A percentile compares a stretch with the other conserved stretches of the same genome.
Conservation (phyloP, 2,888 invertebrate species). For the Ellobium chinense region DNA sequence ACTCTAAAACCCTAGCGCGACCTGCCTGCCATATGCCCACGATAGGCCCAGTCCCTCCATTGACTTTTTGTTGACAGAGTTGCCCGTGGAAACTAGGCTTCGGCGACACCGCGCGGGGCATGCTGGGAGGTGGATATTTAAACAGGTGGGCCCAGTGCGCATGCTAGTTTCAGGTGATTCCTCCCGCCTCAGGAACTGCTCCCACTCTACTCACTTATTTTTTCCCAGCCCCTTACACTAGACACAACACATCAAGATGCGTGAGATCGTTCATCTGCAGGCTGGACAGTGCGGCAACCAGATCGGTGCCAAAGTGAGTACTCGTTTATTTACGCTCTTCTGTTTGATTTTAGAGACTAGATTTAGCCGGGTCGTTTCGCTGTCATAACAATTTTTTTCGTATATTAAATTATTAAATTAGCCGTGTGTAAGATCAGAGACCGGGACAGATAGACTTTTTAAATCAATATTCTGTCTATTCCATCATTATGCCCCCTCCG, state of each 20-base stretch:
- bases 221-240: background rate
- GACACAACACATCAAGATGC: constrained; percentile 14
- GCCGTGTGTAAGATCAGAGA: too few species aligned
- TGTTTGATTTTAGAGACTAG: background rate
- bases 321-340: background rate
- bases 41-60: too few species aligned
- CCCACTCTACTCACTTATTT: background rate
- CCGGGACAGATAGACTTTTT: too few species aligned
- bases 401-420: too few species aligned
- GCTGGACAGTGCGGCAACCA: constrained; percentile 72
- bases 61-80: background rate
- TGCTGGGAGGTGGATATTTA: background rate
- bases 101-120: background rate
- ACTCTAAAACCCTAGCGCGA: too few species aligned
- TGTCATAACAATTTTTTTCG: too few species aligned
- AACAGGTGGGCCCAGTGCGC: background rate
- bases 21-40: too few species aligned
- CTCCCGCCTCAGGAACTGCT: background rate
- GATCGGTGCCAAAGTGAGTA: constrained; percentile 50
- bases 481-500: too few species aligned
- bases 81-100: background rate
- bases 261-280: constrained; percentile 60
- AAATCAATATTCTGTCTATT: too few species aligned
- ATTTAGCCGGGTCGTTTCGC: too few species aligned
- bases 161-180: background rate